phyloP scores from a whole-genome alignment of 1,140 invertebrate genomes.

The Drosophila asahinai region DNA sequence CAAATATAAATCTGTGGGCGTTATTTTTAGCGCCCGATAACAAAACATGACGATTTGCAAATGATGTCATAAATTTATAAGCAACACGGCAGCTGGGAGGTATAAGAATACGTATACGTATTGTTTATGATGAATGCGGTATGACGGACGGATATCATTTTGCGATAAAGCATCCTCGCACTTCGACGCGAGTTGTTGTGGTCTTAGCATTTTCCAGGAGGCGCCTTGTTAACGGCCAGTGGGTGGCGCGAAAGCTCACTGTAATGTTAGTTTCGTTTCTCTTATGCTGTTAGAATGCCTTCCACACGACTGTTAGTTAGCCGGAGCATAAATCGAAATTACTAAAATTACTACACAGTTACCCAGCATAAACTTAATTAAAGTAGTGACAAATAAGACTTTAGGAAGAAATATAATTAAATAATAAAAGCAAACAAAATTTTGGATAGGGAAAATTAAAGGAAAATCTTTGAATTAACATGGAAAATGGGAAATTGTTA shows the following conservation, averaged over 20 bases:
- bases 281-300: slow-evolving; percentile 59
- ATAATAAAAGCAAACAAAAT: no score
- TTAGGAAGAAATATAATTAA: no score
- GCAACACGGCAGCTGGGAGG: slow-evolving; percentile 19
- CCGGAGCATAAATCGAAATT: not conserved
- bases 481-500: no score
- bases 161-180: slow-evolving; percentile 25
- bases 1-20: slow-evolving; percentile 40
- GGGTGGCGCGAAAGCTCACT: slow-evolving; percentile 53
- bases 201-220: slow-evolving; percentile 13
- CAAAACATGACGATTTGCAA: slow-evolving; percentile 72
- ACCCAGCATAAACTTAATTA: not conserved
- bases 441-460: no score
- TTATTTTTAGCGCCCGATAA: slow-evolving; percentile 51
- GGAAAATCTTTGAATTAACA: no score
- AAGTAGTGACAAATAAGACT: no score
- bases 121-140: slow-evolving; percentile 51
- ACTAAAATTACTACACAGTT: not conserved
- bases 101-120: slow-evolving; percentile 7
- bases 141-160: slow-evolving; percentile 17
- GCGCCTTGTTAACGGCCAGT: slow-evolving; percentile 10
- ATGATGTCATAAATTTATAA: slow-evolving; percentile 70
- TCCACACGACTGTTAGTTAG: slow-evolving; percentile 59
- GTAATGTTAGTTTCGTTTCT: slow-evolving; percentile 50
- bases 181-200: slow-evolving; percentile 22